Percentiles rank a stretch among this genome's conserved stretches.
These are phyloP conservation scores for Mesoclemmys tuberculata DNA, from an alignment of 2,113 vertebrate genomes.

Conservation along the genomic window DNA sequence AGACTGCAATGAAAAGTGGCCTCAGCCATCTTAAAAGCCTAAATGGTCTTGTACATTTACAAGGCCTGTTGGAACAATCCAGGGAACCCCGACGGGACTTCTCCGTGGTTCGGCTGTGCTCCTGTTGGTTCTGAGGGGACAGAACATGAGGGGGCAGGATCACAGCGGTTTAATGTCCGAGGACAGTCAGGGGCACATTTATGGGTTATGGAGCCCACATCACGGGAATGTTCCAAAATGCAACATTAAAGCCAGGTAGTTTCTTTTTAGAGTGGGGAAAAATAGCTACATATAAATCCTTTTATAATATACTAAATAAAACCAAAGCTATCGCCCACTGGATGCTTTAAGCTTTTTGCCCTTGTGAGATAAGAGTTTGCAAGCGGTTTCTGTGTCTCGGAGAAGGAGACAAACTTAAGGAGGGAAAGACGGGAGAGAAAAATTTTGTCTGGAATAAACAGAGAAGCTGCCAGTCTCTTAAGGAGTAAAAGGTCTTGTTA, in stretches of 20 bases:
- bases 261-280: neutral
- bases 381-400: neutral
- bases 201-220: neutral
- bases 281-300: neutral
- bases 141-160: rapidly evolving
- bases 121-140: neutral
- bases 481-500: neutral
- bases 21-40: constrained; percentile 80
- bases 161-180: rapidly evolving
- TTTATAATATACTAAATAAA: neutral
- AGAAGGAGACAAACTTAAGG: neutral
- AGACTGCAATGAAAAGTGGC: constrained; percentile 79
- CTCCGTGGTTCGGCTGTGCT: neutral
- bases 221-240: neutral
- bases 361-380: neutral
- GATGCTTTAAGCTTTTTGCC: neutral
- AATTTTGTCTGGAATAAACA: neutral
- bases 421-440: neutral
- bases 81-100: constrained; percentile 30
- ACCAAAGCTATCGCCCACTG: neutral
- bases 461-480: neutral
- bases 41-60: constrained; percentile 81
- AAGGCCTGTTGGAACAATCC: constrained; percentile 62
- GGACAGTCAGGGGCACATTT: neutral
- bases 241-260: neutral